phyloP scores from a whole-genome alignment of 2,888 invertebrate species.

The Mellilla xanthometata region DNA sequence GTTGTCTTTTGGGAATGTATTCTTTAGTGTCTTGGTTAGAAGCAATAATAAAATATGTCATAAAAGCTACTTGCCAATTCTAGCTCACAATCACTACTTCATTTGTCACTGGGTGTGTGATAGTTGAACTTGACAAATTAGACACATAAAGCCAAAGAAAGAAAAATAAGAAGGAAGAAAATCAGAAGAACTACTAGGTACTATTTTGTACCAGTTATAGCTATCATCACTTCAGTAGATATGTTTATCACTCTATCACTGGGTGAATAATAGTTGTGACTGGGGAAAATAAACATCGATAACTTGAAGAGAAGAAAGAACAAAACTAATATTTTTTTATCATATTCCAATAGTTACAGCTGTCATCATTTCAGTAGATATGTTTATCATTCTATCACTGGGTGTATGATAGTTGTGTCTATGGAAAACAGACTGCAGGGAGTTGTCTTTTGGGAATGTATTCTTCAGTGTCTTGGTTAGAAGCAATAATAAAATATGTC shows the following conservation, averaged over 20 bases:
- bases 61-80: too few species aligned
- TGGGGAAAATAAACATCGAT: too few species aligned
- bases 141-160: too few species aligned
- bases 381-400: constrained; percentile 26
- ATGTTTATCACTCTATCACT: constrained; percentile 21
- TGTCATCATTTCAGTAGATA: constrained; percentile 13
- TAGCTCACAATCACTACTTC: too few species aligned
- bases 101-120: too few species aligned
- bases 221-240: constrained; percentile 8
- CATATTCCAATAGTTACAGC: too few species aligned
- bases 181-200: too few species aligned
- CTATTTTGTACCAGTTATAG: constrained; percentile 13
- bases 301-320: not conserved
- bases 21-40: not conserved
- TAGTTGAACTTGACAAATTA: too few species aligned
- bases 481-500: not conserved
- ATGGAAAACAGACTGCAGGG: constrained; percentile 1
- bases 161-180: not conserved
- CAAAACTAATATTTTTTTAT: not conserved
- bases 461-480: not conserved
- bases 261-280: constrained; percentile 19
- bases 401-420: constrained; percentile 14
- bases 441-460: constrained; percentile 7
- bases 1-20: constrained; percentile 6
- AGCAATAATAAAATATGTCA: not conserved